Conservation (phyloP, 2,888 invertebrate genomes). For the Unio pictorum region DNA sequence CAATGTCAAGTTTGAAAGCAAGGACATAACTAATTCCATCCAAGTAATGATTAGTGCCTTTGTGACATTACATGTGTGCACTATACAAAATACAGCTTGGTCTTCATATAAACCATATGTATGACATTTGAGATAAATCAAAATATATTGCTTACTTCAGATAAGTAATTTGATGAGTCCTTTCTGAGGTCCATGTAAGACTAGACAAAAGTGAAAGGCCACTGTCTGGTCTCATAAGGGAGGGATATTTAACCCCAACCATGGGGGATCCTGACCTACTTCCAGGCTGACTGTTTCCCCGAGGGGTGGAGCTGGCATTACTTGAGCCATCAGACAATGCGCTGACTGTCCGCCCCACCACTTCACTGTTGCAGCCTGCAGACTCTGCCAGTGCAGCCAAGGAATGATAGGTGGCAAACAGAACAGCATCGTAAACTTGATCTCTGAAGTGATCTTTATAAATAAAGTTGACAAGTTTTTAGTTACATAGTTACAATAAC, state of each 20-base stretch:
- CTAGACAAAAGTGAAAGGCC: conserved; percentile 63
- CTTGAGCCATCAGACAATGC: conserved; percentile 47
- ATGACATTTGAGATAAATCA: not conserved
- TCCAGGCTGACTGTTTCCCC: conserved; percentile 19
- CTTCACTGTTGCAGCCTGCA: conserved; percentile 65
- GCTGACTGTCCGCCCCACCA: conserved; percentile 55
- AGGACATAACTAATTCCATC: no score
- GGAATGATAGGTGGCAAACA: conserved; percentile 59
- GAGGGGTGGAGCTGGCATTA: conserved; percentile 43
- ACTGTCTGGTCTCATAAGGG: conserved; percentile 49
- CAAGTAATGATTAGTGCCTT: no score
- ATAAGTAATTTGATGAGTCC: conserved; percentile 52
- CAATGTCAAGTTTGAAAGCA: no score
- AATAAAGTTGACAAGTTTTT: no score
- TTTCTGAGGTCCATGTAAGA: conserved; percentile 65
- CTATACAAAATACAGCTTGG: not conserved
- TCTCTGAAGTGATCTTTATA: conserved; percentile 62
- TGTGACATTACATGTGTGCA: no score
- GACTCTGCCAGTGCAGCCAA: conserved; percentile 67
- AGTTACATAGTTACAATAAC: no score
- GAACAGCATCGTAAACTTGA: conserved; percentile 64
- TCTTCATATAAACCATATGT: not conserved
- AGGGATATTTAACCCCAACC: conserved; percentile 15
- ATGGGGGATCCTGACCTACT: conserved; percentile 29
- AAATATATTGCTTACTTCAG: conserved; percentile 58